These are phyloP conservation scores for Neodiprion lecontei DNA, from an alignment of 1,140 invertebrate genomes.

Conservation along the genomic window DNA sequence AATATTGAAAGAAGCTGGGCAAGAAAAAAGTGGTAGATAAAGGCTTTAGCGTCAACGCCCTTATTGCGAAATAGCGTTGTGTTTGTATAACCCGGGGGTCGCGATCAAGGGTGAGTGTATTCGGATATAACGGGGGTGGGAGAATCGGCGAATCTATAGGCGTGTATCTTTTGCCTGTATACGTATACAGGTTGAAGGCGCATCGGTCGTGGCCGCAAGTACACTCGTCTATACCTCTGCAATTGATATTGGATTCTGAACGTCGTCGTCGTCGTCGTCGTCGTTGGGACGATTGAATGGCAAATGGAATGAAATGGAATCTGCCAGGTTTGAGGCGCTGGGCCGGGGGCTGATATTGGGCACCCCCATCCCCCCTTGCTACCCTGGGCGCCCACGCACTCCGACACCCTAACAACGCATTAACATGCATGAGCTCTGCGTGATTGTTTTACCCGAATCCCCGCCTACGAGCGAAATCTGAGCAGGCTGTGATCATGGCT, in stretches of 20 bases:
- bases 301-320: conserved; percentile 44
- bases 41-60: conserved; percentile 1
- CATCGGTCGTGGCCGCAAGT: conserved; percentile 3
- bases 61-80: conserved; percentile 3
- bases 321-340: conserved; percentile 12
- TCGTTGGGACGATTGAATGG: conserved; percentile 47
- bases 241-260: conserved; percentile 17
- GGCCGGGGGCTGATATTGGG: conserved; percentile 57
- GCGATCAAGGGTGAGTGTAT: neutral
- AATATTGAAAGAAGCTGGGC: no score
- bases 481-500: conserved; percentile 38
- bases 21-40: neutral
- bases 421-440: conserved; percentile 63
- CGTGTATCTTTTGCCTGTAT: no score
- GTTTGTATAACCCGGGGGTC: conserved; percentile 5
- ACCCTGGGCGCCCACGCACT: conserved; percentile 46
- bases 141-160: no score
- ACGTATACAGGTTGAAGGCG: neutral
- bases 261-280: neutral
- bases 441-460: conserved; percentile 61
- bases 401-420: conserved; percentile 55
- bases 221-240: neutral
- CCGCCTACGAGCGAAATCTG: conserved; percentile 46
- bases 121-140: no score
- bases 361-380: conserved; percentile 47